Percentiles rank a stretch among this genome's conserved stretches.
Evolutionary conservation across 2,113 vertebrate genomes (phyloP).

Genomic region (Orycteropus afer): DNA sequence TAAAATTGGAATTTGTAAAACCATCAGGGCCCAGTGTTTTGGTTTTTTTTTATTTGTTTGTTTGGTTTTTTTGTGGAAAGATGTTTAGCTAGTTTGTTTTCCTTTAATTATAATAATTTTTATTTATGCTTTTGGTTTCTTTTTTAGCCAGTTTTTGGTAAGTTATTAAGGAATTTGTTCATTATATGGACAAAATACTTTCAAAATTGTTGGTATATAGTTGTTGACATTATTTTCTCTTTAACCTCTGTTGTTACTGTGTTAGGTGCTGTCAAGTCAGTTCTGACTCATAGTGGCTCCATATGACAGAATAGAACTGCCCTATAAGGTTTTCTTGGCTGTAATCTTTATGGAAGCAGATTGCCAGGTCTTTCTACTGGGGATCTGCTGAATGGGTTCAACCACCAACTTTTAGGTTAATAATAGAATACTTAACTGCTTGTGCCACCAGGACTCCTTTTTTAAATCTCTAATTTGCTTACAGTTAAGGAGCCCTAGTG

Average conservation of each 20-base stretch:
- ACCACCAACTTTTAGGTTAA: too few species aligned
- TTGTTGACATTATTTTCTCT: neutral
- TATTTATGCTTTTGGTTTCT: neutral
- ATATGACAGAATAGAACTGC: too few species aligned
- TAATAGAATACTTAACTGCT: too few species aligned
- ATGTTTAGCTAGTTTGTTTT: neutral
- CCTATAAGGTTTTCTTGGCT: too few species aligned
- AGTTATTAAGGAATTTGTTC: neutral
- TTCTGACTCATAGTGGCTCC: too few species aligned
- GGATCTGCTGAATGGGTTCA: too few species aligned
- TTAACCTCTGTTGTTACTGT: neutral
- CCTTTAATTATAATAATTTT: neutral
- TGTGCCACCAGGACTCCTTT: too few species aligned
- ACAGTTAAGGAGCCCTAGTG: neutral
- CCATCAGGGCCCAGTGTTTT: neutral
- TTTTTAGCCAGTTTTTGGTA: neutral
- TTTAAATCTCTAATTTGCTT: too few species aligned
- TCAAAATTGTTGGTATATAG: neutral
- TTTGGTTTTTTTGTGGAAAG: neutral
- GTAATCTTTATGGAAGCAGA: too few species aligned
- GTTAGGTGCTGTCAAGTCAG: too few species aligned
- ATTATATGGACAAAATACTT: neutral
- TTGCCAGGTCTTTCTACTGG: too few species aligned
- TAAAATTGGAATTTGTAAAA: neutral
- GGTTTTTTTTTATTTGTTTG: too few species aligned